phyloP scores from a whole-genome alignment of 2,113 vertebrate species.

The Dipodomys merriami region DNA sequence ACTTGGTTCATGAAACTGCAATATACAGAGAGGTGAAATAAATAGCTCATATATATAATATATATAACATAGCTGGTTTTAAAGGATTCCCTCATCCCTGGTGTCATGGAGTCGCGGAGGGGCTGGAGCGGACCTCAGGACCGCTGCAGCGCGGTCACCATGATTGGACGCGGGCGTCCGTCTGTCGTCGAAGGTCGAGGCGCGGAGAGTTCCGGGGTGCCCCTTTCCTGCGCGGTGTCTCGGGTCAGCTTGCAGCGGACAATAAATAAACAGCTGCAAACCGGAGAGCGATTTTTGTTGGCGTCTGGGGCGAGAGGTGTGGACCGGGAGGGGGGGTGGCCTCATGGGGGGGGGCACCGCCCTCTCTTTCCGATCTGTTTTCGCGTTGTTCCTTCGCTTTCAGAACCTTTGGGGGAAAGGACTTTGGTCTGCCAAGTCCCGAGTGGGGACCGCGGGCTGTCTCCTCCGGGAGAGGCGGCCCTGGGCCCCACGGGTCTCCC shows the following conservation, averaged over 20 bases:
- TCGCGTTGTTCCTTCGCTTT: constrained; percentile 52
- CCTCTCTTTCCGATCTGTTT: neutral
- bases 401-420: constrained; percentile 87
- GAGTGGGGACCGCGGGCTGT: constrained; percentile 85
- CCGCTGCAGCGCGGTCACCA: constrained; percentile 85
- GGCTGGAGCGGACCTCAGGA: constrained; percentile 90
- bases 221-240: constrained; percentile 84
- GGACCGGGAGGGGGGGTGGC: neutral
- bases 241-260: constrained; percentile 82
- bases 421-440: constrained; percentile 85
- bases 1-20: constrained; percentile 92
- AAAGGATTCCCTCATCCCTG: constrained; percentile 92
- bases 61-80: constrained; percentile 92
- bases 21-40: constrained; percentile 94
- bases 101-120: constrained; percentile 89
- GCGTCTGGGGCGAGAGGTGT: constrained; percentile 64
- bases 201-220: constrained; percentile 83
- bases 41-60: constrained; percentile 91
- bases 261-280: constrained; percentile 89
- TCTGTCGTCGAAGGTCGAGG: constrained; percentile 86
- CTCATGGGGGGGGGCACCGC: neutral
- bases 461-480: constrained; percentile 80
- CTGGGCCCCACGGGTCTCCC: constrained; percentile 82
- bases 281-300: constrained; percentile 84
- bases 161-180: constrained; percentile 87